A percentile compares a stretch with the other conserved stretches of the same genome.
Conservation (phyloP, 1,140 invertebrate genomes). For the Macrocentrus cingulum region DNA sequence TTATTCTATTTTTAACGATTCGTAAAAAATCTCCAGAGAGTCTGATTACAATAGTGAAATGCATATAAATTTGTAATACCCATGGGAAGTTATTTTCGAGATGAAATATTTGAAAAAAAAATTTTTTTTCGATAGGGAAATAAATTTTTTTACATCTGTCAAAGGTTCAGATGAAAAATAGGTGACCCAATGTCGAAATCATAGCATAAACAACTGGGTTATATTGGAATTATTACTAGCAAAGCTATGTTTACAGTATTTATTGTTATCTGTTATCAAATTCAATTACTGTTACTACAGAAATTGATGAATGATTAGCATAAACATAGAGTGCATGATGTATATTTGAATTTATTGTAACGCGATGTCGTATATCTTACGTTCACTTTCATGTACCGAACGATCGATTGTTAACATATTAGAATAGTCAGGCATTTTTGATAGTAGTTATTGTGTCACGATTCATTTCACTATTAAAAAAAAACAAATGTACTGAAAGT, state of each 20-base stretch:
- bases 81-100: too few species aligned
- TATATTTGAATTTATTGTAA: conserved; percentile 4
- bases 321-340: conserved; percentile 6
- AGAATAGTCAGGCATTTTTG: conserved; percentile 4
- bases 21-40: too few species aligned
- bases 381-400: not conserved
- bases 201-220: too few species aligned
- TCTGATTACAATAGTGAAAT: too few species aligned
- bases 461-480: not conserved
- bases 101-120: too few species aligned
- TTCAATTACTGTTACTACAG: not conserved
- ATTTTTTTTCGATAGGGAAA: too few species aligned
- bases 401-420: conserved; percentile 9
- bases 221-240: too few species aligned
- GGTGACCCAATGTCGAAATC: too few species aligned
- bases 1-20: too few species aligned
- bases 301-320: not conserved
- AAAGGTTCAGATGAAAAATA: too few species aligned
- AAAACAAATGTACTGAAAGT: not conserved
- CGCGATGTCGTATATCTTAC: not conserved
- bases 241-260: not conserved
- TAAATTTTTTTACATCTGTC: too few species aligned
- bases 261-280: not conserved
- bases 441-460: not conserved
- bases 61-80: too few species aligned